These are phyloP conservation scores for Protobothrops flavoviridis DNA, from an alignment of 2,113 vertebrate species.

Conservation along the genomic window DNA sequence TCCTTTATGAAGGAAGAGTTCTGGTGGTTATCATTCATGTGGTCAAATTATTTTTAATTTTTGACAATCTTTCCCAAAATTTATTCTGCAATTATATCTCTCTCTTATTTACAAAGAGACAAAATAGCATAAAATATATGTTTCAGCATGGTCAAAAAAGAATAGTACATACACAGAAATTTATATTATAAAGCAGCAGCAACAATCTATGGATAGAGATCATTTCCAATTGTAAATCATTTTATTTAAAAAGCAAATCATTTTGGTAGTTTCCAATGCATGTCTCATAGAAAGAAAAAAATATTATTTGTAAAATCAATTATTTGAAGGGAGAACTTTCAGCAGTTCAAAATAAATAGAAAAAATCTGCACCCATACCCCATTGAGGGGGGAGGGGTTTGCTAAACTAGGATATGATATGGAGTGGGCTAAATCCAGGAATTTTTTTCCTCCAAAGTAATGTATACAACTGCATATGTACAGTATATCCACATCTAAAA, in stretches of 20 bases:
- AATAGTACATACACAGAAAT: not conserved
- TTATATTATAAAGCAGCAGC: not conserved
- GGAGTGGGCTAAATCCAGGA: not conserved
- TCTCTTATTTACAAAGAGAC: not conserved
- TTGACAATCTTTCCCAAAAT: not conserved
- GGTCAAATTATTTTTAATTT: not conserved
- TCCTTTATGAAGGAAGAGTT: not conserved
- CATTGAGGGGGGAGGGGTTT: not conserved
- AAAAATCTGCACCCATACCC: not conserved
- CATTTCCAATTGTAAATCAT: conserved; percentile 30
- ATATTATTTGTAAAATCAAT: not conserved
- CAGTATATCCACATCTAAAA: not conserved
- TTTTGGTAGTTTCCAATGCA: conserved; percentile 2
- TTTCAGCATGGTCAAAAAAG: not conserved
- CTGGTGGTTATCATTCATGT: not conserved
- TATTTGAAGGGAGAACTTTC: not conserved
- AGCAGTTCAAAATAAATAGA: not conserved
- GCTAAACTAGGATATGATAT: conserved; percentile 18
- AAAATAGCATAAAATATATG: not conserved
- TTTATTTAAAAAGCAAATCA: conserved; percentile 15
- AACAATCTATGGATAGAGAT: conserved; percentile 4
- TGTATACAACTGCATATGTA: not conserved
- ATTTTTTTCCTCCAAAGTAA: not conserved
- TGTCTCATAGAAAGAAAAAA: not conserved
- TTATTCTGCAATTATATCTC: not conserved